Base-by-base conservation (phyloP, 2,888 invertebrate species). In the Cantharis rufa region DNA sequence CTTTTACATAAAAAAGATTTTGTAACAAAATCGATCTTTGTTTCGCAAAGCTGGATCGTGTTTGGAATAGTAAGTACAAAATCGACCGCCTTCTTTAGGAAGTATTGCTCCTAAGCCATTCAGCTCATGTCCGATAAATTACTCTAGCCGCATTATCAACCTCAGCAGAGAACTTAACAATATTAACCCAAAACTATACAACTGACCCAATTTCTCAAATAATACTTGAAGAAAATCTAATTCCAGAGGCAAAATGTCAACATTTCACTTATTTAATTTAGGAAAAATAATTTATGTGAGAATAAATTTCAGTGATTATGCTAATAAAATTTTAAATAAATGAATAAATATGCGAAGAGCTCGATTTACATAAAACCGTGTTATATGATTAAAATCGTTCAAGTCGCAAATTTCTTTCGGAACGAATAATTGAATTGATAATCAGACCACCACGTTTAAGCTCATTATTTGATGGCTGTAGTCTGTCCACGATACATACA, bases 1-100 rank as follows among this genome's bases (percentile, higher is more conserved):
- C n/a, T 48, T 48, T n/a, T n/a, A 48, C 9, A 48, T 48, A n/a
- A 48, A 48, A 48, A 48, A n/a, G 74, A 80, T 76, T 21, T 66
- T 71, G 74, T 69, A 71, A 72, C 72, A 77, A 80, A 81, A 82
- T 77, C 83, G 82, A 83, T 77, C 48, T 48, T 48, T n/a, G 48
- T 48, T 32, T 32, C n/a, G 62, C 10, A 71, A 28, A 72, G 66
- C 27, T 28, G 64, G 15, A 64, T 66, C 72, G 66, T 48, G 72
- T 72, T 32, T 48, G 15, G 72, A 72, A 72, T 72, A 66, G 48
- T 72, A 72, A 72, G 21, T 72, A n/a, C 9, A n/a, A 48, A n/a
- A 48, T 48, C 48, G 48, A 48, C 48, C 48, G 48, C 48, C n/a
- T 48, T 48, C 48, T n/a, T 48, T 48, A 2, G 3, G 48, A 48